Conservation (phyloP, 2,797 vertebrate genomes). For the Leptoclinus maculatus region DNA sequence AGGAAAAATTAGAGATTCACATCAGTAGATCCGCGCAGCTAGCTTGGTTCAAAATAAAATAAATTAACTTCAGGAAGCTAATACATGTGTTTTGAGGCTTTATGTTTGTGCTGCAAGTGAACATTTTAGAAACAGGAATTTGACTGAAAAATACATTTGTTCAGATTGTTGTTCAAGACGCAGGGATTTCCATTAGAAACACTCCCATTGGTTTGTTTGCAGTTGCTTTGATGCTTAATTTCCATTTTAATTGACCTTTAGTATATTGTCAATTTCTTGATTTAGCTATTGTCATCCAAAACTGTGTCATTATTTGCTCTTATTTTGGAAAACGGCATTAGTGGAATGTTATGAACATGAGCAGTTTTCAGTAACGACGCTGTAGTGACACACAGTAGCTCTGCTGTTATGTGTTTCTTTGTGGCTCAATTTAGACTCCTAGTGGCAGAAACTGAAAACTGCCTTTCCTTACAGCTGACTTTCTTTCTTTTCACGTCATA, state of each 20-base stretch:
- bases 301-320: constrained; percentile 38
- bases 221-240: constrained; percentile 59
- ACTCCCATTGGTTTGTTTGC: constrained; percentile 47
- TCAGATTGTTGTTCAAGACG: constrained; percentile 29
- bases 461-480: neutral
- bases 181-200: constrained; percentile 37
- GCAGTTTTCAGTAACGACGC: neutral
- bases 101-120: neutral
- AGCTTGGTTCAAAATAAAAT: neutral
- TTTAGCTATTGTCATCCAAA: constrained; percentile 40
- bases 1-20: neutral
- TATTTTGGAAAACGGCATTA: constrained; percentile 26
- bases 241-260: constrained; percentile 42
- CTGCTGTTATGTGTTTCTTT: neutral
- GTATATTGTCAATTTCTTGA: constrained; percentile 40
- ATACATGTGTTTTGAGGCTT: neutral
- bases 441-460: constrained; percentile 44
- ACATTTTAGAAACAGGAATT: constrained; percentile 37
- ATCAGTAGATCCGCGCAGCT: neutral
- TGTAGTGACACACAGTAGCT: neutral
- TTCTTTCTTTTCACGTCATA: neutral
- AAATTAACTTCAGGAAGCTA: neutral
- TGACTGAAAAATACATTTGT: constrained; percentile 47
- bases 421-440: constrained; percentile 55
- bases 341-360: constrained; percentile 3